Conservation (phyloP, 2,113 vertebrate genomes). For the Lasiurus borealis region DNA sequence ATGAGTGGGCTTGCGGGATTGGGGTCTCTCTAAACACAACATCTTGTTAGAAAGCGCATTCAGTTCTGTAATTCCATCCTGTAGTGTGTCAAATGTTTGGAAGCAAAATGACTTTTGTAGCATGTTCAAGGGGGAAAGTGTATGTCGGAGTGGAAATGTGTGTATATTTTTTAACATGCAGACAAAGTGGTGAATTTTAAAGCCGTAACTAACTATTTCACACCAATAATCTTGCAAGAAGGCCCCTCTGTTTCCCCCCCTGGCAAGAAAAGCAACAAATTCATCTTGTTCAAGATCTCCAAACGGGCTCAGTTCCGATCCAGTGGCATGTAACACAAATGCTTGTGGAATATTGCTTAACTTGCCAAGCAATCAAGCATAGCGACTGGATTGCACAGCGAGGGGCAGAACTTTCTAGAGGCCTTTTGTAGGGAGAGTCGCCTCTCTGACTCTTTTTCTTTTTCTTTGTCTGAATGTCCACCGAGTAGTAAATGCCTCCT, state of each 20-base stretch:
- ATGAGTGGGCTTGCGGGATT: neutral
- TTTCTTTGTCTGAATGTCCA: neutral
- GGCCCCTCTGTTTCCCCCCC: slow-evolving; percentile 78
- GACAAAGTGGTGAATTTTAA: neutral
- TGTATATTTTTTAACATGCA: neutral
- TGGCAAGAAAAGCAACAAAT: slow-evolving; percentile 82
- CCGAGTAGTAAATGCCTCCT: neutral
- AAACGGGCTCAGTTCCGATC: slow-evolving; percentile 69
- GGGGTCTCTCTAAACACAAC: neutral
- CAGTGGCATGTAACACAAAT: neutral
- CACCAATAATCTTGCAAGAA: slow-evolving; percentile 81
- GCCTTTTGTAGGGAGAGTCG: neutral
- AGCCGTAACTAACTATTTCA: slow-evolving; percentile 82
- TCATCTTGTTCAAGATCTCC: slow-evolving; percentile 75
- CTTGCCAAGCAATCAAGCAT: slow-evolving; percentile 72
- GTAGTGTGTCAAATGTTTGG: neutral
- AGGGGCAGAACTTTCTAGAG: neutral
- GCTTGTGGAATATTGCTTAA: slow-evolving; percentile 73
- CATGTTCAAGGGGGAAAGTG: neutral
- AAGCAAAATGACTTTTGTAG: neutral
- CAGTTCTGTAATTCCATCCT: neutral
- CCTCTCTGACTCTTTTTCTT: neutral
- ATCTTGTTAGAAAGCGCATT: neutral
- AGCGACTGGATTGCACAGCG: rapidly evolving
- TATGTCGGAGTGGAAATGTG: slow-evolving; percentile 59